phyloP scores from a whole-genome alignment of 2,113 vertebrate species.

The Phodopus roborovskii region DNA sequence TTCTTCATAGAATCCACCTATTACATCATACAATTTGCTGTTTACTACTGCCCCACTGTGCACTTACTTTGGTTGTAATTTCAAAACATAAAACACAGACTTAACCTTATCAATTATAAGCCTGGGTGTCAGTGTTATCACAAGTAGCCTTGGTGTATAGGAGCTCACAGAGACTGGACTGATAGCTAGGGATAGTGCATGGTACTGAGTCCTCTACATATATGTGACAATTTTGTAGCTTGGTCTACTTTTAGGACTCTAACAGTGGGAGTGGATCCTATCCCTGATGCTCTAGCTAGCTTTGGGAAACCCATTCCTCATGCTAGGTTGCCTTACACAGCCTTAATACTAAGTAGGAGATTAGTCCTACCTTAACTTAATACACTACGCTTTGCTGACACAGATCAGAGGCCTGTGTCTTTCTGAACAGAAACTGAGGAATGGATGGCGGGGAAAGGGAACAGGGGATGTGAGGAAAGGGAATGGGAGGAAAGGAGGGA shows the following conservation, averaged over 20 bases:
- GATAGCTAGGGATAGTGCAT: neutral
- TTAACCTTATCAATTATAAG: neutral
- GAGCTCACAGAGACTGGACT: neutral
- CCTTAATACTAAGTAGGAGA: too few species aligned
- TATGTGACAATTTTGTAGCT: neutral
- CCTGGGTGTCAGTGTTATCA: neutral
- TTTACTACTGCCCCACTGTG: neutral
- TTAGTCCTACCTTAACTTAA: too few species aligned
- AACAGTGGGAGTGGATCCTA: neutral
- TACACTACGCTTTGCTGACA: too few species aligned
- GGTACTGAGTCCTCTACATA: neutral
- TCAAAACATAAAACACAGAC: slow-evolving; percentile 1
- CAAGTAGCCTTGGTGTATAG: neutral
- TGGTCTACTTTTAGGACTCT: neutral
- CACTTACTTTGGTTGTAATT: neutral
- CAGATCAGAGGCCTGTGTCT: too few species aligned
- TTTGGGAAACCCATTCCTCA: too few species aligned
- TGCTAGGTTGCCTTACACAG: too few species aligned
- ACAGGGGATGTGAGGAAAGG: too few species aligned
- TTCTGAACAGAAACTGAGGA: too few species aligned
- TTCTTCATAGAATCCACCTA: neutral
- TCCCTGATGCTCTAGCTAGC: neutral
- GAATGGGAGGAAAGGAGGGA: too few species aligned
- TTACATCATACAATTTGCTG: neutral
- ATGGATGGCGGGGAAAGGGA: too few species aligned